Percentiles rank a stretch among this genome's conserved stretches.
phyloP scores from a whole-genome alignment of 2,888 invertebrate genomes.

The Charanyca ferruginea region DNA sequence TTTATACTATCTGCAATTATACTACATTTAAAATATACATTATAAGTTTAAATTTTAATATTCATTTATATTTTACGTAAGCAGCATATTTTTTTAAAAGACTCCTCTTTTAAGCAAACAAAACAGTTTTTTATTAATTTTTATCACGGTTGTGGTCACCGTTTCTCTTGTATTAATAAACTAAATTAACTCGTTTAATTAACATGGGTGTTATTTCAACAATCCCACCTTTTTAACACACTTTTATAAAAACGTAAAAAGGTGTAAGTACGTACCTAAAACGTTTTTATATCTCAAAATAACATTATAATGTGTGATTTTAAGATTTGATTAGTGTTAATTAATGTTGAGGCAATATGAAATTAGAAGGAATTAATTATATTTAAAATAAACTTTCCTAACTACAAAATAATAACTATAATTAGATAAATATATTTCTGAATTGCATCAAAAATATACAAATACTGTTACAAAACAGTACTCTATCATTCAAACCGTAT shows the following conservation, averaged over 20 bases:
- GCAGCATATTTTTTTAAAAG: conserved; percentile 5
- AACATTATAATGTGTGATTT: not conserved
- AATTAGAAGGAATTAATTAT: no score
- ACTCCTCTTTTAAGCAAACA: not conserved
- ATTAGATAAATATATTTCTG: no score
- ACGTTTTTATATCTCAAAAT: conserved; percentile 25
- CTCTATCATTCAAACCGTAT: not conserved
- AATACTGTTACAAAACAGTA: no score
- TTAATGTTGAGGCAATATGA: no score
- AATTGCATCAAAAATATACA: no score
- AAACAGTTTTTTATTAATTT: conserved; percentile 3
- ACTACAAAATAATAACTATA: no score
- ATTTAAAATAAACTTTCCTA: no score
- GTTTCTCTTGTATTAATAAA: conserved; percentile 21
- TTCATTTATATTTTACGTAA: not conserved
- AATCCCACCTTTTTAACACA: conserved; percentile 23
- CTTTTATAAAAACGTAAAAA: conserved; percentile 27
- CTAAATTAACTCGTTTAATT: conserved; percentile 39
- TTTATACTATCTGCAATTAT: no score
- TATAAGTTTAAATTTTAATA: no score
- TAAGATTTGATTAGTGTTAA: no score
- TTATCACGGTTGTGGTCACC: not conserved
- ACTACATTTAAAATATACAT: no score
- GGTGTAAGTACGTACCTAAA: conserved; percentile 12
- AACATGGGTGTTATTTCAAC: conserved; percentile 44